A percentile compares a stretch with the other conserved stretches of the same genome.
phyloP scores from a whole-genome alignment of 1,140 invertebrate genomes.

The Pemphigus obesinymphae region DNA sequence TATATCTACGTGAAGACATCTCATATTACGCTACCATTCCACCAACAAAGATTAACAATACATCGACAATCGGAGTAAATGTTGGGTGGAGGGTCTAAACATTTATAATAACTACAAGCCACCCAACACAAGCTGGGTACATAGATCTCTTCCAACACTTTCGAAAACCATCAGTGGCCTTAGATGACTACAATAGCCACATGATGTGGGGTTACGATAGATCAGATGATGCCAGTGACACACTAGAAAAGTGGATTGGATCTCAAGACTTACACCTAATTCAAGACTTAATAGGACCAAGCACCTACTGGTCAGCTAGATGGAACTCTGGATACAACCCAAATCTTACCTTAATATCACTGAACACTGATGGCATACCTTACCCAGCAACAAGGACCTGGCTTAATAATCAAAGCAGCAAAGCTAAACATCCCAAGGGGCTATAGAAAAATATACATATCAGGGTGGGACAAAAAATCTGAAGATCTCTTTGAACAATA shows the following conservation, averaged over 20 bases:
- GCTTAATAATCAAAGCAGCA: neutral
- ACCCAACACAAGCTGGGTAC: no score
- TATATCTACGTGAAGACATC: no score
- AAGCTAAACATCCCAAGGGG: neutral
- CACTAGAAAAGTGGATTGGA: conserved; percentile 3
- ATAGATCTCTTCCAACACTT: no score
- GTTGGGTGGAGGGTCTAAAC: no score
- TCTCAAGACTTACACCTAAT: neutral
- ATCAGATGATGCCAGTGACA: neutral
- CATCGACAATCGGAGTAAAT: no score
- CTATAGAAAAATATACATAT: neutral
- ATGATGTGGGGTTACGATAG: conserved; percentile 22
- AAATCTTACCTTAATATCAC: neutral
- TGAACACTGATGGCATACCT: neutral
- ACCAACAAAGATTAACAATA: no score
- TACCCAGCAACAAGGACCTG: neutral
- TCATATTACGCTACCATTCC: no score
- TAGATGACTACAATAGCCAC: conserved; percentile 30
- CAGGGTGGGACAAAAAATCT: neutral
- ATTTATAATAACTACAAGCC: no score
- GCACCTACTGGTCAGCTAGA: neutral
- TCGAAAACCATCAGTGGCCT: neutral
- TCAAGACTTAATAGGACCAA: neutral
- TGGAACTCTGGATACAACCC: neutral
- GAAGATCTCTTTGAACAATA: neutral